These are phyloP conservation scores for Platichthys flesus DNA, from an alignment of 2,113 vertebrate genomes.

Conservation along the genomic window DNA sequence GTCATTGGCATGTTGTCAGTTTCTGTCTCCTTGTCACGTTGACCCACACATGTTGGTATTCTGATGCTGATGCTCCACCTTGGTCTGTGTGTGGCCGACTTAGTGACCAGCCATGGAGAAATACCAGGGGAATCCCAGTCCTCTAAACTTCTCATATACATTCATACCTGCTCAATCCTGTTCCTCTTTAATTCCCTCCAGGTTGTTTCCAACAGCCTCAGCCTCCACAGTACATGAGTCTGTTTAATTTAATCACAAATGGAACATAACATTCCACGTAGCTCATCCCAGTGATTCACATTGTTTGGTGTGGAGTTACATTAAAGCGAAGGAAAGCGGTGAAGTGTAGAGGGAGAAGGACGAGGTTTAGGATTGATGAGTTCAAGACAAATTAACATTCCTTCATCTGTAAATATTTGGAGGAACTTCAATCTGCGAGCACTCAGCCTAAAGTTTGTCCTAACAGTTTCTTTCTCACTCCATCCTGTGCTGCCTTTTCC, in stretches of 20 bases:
- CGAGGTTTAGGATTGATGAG: neutral
- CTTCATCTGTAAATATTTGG: slow-evolving; percentile 62
- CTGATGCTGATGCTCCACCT: too few relatives aligned
- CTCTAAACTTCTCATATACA: neutral
- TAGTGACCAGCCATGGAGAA: too few relatives aligned
- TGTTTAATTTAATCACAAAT: slow-evolving; percentile 27
- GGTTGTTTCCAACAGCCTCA: slow-evolving; percentile 24
- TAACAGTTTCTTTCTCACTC: neutral
- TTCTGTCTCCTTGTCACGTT: too few relatives aligned
- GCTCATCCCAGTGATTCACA: slow-evolving; percentile 23
- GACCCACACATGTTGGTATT: too few relatives aligned
- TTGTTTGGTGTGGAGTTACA: slow-evolving; percentile 22
- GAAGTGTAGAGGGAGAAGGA: neutral
- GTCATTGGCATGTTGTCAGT: too few relatives aligned
- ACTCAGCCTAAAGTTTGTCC: slow-evolving; percentile 1
- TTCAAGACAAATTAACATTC: slow-evolving; percentile 33
- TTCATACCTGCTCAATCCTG: neutral
- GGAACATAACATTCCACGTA: slow-evolving; percentile 14
- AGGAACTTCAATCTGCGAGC: slow-evolving; percentile 6
- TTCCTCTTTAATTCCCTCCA: slow-evolving; percentile 16
- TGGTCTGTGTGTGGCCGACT: too few relatives aligned
- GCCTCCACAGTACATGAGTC: neutral
- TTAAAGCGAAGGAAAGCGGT: neutral
- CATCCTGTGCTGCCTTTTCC: neutral
- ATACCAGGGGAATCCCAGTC: neutral